phyloP scores from a whole-genome alignment of 2,797 vertebrate species.

The Esox masquinongy region DNA sequence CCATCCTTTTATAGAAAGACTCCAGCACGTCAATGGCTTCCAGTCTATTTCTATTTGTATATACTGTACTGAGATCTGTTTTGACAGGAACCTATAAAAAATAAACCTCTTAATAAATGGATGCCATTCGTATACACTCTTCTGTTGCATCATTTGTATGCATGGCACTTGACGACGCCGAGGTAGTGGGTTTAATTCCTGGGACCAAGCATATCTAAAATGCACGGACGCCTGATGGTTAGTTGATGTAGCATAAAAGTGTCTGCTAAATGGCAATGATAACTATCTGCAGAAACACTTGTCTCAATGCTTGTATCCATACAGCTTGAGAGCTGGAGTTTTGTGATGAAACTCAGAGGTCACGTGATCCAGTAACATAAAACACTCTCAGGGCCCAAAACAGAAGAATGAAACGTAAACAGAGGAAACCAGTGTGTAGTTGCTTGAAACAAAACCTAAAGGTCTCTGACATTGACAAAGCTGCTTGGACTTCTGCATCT shows the following conservation, averaged over 20 bases:
- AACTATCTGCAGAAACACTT: too few species aligned
- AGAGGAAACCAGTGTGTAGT: neutral
- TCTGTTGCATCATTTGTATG: too few species aligned
- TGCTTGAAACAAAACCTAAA: slow-evolving; percentile 2
- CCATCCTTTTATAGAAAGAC: neutral
- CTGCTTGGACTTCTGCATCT: neutral
- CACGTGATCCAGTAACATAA: neutral
- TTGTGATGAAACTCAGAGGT: neutral
- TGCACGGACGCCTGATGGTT: too few species aligned
- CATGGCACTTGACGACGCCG: too few species aligned
- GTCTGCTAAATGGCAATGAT: too few species aligned
- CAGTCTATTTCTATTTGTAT: neutral
- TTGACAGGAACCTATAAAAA: neutral
- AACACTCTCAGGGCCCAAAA: neutral
- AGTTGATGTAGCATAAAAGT: too few species aligned
- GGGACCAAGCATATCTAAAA: too few species aligned
- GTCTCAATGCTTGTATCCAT: neutral
- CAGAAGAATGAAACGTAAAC: neutral
- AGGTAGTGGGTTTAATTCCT: too few species aligned
- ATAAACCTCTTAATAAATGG: neutral
- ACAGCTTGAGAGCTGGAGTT: neutral
- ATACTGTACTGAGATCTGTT: neutral
- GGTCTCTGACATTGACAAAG: slow-evolving; percentile 15
- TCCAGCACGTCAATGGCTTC: neutral
- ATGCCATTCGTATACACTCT: too few species aligned